Evolutionary conservation across 2,888 invertebrate genomes (phyloP).

Genomic region (Platerodrilus igneus): DNA sequence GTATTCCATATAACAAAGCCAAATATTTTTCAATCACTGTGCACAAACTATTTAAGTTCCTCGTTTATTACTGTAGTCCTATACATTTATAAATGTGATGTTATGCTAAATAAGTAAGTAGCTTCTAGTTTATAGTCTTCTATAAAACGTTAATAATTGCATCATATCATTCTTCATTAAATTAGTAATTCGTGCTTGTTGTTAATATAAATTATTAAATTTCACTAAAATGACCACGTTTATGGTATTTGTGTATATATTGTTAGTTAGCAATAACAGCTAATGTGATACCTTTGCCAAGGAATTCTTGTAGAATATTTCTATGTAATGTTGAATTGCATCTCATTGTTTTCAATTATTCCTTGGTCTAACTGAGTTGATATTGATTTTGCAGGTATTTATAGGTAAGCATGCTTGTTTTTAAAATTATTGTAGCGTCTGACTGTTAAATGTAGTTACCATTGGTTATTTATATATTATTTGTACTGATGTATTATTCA

Average conservation of each 20-base stretch:
- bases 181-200: slow-evolving; percentile 6
- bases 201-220: slow-evolving; percentile 5
- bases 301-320: slow-evolving; percentile 11
- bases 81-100: slow-evolving; percentile 16
- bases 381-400: slow-evolving; percentile 15
- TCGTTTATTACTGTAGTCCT: too few species aligned
- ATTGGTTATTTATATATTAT: slow-evolving; percentile 29
- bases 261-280: slow-evolving; percentile 33
- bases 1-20: too few species aligned
- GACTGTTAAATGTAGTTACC: slow-evolving; percentile 33
- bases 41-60: too few species aligned
- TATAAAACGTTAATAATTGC: slow-evolving; percentile 15
- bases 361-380: slow-evolving; percentile 18
- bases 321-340: too few species aligned
- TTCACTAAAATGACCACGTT: slow-evolving; percentile 5
- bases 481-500: slow-evolving; percentile 32
- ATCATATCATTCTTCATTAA: slow-evolving; percentile 9
- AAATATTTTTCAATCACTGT: too few species aligned
- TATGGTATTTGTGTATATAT: slow-evolving; percentile 21
- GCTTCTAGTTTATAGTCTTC: slow-evolving; percentile 13
- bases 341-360: slow-evolving; percentile 8
- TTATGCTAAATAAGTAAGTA: slow-evolving; percentile 16
- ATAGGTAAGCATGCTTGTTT: slow-evolving; percentile 18
- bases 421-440: slow-evolving; percentile 23
- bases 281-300: slow-evolving; percentile 30